Evolutionary conservation across 2,888 invertebrate genomes (phyloP), one percentile per base, ranked within the genome.

Genomic region (Ophonus ardosiacus): DNA sequence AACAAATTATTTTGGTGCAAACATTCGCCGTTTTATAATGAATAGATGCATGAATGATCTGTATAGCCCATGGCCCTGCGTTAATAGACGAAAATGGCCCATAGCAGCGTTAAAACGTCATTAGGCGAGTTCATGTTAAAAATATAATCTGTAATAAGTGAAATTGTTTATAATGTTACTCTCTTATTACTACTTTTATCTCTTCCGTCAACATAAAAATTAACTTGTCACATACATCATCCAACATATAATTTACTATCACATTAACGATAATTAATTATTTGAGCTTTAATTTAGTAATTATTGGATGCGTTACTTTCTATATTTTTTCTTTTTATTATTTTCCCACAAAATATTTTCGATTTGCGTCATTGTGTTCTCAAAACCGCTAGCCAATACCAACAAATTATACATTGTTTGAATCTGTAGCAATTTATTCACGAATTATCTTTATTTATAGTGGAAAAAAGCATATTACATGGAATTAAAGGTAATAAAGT

Each of bases 211-310:
- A 59, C 59, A 17, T 59, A 59, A 17, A 59, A 59, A 59, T 59
- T 59, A 59, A 59, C 18, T 59, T 17, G 13, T 59, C 59, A 17
- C 59, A 59, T 59, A 59, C 6, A 59, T 17, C 59, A 59, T 7
- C 3, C 18, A 59, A 59, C 59, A 1, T 59, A 59, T 59, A 59
- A 59, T 59, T 59, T 59, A 17, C 17, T 1, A 17, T n/a, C 18
- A 15, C 59, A 59, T 59, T 59, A 59, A 15, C 17, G 59, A 59
- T 59, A 17, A 59, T 59, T 59, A 59, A 59, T 59, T 57, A 59
- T 15, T 17, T 13, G 18, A 59, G 18, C 18, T 59, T 56, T 59
- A 59, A 59, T 59, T 59, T 59, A 59, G 59, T 17, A 59, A 59
- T 59, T 59, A 59, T 59, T 0, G 18, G 15, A 59, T 59, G 15